phyloP scores from a whole-genome alignment of 2,113 vertebrate genomes.

The Thamnaconus septentrionalis region DNA sequence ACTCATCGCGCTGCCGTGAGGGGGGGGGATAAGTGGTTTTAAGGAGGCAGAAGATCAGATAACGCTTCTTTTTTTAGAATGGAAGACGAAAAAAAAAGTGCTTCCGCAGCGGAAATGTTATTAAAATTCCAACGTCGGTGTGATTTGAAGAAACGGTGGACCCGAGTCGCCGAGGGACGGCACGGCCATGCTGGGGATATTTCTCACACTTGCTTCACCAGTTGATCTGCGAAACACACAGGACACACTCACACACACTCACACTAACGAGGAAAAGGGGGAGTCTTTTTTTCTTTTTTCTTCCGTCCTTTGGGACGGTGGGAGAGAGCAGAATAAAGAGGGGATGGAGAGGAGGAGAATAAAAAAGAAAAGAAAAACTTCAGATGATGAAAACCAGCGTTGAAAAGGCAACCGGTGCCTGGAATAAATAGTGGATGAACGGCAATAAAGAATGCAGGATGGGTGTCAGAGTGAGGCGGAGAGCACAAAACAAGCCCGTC shows the following conservation, averaged over 20 bases:
- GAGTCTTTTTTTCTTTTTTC: constrained; percentile 61
- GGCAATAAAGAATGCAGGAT: constrained; percentile 54
- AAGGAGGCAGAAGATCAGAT: constrained; percentile 55
- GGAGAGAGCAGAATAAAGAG: constrained; percentile 61
- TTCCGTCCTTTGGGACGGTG: constrained; percentile 57
- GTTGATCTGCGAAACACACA: constrained; percentile 34
- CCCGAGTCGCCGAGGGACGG: constrained; percentile 37
- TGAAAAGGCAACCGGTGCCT: constrained; percentile 57
- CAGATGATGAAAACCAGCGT: constrained; percentile 60
- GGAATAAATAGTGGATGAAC: constrained; percentile 64
- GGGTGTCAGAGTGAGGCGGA: constrained; percentile 50
- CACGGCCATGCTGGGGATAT: constrained; percentile 23
- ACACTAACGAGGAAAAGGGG: constrained; percentile 46
- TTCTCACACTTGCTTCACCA: constrained; percentile 23
- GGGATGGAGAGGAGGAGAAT: background rate
- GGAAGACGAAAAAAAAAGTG: constrained; percentile 42
- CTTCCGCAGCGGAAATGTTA: constrained; percentile 44
- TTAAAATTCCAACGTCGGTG: constrained; percentile 31
- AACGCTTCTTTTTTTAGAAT: constrained; percentile 24
- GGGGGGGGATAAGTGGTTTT: constrained; percentile 62
- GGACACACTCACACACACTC: constrained; percentile 26
- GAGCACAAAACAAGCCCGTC: constrained; percentile 33
- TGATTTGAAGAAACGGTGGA: constrained; percentile 50
- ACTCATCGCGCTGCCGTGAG: constrained; percentile 25
- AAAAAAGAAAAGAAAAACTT: constrained; percentile 42